Evolutionary conservation across 2,888 invertebrate genomes (phyloP).

Genomic region (Axea sp.): DNA sequence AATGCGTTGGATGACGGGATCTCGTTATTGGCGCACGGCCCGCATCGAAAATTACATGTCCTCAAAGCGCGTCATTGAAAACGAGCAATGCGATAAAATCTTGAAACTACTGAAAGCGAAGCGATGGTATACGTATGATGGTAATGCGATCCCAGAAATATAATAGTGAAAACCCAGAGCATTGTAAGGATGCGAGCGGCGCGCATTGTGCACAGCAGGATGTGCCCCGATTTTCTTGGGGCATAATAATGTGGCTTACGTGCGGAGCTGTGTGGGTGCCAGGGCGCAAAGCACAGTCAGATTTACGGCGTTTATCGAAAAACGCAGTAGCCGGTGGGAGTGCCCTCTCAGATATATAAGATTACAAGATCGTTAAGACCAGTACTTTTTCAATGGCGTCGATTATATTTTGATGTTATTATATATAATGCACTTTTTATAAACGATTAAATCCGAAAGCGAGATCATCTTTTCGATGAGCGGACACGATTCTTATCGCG

Average conservation of each 20-base stretch:
- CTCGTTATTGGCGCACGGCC: slow-evolving; percentile 57
- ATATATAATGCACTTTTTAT: no score
- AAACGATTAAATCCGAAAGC: slow-evolving; percentile 7
- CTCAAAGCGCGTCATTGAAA: slow-evolving; percentile 63
- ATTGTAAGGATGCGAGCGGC: slow-evolving; percentile 59
- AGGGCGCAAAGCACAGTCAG: slow-evolving; percentile 37
- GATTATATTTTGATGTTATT: slow-evolving; percentile 43
- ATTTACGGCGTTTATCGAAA: slow-evolving; percentile 60
- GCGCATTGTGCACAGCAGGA: slow-evolving; percentile 70
- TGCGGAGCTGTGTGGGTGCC: slow-evolving; percentile 61
- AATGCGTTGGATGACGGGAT: slow-evolving; percentile 43
- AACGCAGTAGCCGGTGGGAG: slow-evolving; percentile 61
- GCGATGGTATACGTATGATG: slow-evolving; percentile 68
- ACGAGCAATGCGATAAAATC: slow-evolving; percentile 67
- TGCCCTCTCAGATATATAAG: slow-evolving; percentile 51
- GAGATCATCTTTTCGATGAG: slow-evolving; percentile 8
- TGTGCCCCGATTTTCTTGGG: slow-evolving; percentile 73
- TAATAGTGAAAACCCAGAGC: slow-evolving; percentile 69
- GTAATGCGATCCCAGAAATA: slow-evolving; percentile 74
- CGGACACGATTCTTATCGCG: no score
- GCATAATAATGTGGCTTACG: slow-evolving; percentile 72
- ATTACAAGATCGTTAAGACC: slow-evolving; percentile 58
- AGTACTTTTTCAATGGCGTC: slow-evolving; percentile 41
- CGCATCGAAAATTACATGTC: slow-evolving; percentile 65
- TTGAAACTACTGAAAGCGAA: slow-evolving; percentile 67